Evolutionary conservation across 2,113 vertebrate species (phyloP).

Genomic region (Antigone vipio): DNA sequence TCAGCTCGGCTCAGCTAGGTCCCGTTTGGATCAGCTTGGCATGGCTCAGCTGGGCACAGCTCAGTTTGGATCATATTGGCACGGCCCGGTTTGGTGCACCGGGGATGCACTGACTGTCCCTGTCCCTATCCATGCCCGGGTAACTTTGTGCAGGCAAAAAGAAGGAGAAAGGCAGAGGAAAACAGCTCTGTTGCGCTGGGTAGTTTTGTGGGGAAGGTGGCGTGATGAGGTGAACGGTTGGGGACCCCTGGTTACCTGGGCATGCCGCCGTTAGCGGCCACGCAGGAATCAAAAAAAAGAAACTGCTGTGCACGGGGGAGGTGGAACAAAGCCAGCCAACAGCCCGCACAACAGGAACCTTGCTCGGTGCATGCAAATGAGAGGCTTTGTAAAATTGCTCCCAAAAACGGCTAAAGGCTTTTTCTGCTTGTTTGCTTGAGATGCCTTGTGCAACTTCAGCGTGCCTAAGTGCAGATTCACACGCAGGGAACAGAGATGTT

Average conservation of each 20-base stretch:
- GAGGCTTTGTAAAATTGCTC: background rate
- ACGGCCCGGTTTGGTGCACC: background rate
- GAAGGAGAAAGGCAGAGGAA: background rate
- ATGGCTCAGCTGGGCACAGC: background rate
- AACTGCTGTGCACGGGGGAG: rapidly evolving
- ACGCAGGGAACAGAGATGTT: background rate
- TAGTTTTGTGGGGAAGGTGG: background rate
- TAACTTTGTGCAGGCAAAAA: background rate
- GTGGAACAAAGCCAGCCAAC: background rate
- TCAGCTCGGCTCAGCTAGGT: background rate
- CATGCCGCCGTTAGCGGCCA: rapidly evolving
- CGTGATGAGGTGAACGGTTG: background rate
- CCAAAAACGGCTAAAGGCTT: background rate
- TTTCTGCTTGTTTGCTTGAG: background rate
- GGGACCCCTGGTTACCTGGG: background rate
- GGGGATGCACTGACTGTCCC: background rate
- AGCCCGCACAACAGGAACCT: background rate
- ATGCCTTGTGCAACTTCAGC: background rate
- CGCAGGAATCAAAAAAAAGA: background rate
- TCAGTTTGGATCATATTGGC: background rate
- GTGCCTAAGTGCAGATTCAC: background rate
- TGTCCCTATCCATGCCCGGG: background rate
- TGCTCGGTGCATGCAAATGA: background rate
- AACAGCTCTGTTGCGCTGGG: background rate
- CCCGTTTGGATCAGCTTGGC: background rate